phyloP scores from a whole-genome alignment of 2,797 vertebrate genomes.

The Loriculus beryllinus region DNA sequence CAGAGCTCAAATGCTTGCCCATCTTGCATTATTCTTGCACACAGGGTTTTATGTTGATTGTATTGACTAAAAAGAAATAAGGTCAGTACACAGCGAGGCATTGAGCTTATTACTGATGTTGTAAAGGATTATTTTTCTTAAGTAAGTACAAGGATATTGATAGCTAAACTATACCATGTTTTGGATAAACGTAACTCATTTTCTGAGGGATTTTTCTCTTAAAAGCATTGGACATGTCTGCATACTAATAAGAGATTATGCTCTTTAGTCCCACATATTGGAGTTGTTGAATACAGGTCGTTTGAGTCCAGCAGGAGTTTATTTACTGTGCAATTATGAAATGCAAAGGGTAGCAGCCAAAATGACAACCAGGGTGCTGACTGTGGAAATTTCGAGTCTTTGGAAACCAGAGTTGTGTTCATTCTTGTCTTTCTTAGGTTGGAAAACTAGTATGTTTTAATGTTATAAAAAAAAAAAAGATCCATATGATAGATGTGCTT shows the following conservation, averaged over 20 bases:
- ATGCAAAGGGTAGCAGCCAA: background rate
- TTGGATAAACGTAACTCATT: conserved; percentile 3
- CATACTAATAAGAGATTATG: background rate
- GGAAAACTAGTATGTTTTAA: background rate
- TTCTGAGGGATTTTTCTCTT: background rate
- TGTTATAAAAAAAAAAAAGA: background rate
- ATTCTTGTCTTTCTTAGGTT: background rate
- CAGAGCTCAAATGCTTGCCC: background rate
- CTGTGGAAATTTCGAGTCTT: background rate
- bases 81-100: background rate
- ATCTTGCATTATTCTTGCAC: background rate
- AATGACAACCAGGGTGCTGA: background rate
- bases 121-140: background rate
- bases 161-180: background rate
- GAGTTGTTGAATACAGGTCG: background rate
- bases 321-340: background rate
- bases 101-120: background rate
- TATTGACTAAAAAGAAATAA: conserved; percentile 12
- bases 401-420: background rate
- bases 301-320: background rate
- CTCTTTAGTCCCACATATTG: background rate
- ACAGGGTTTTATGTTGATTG: background rate
- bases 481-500: background rate
- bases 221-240: background rate
- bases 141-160: background rate